These are phyloP conservation scores for Theonella swinhoei DNA, from an alignment of 37 sponge, comb jelly and placozoan species.

Conservation along the genomic window DNA sequence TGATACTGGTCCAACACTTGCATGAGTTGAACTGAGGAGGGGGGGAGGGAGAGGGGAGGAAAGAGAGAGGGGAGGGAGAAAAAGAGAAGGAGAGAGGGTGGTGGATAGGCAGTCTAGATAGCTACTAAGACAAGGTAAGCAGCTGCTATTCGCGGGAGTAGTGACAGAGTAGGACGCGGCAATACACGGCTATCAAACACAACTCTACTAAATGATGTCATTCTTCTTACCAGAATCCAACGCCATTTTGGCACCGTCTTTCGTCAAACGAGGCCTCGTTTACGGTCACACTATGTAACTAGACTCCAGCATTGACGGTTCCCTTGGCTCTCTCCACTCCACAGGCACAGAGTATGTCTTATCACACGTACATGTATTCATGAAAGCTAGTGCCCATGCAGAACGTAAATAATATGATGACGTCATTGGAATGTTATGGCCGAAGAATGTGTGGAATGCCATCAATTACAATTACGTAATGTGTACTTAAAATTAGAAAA, in stretches of 20 bases:
- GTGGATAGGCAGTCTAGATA: neutral
- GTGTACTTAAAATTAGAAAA: neutral
- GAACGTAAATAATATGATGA: neutral
- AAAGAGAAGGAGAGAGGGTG: neutral
- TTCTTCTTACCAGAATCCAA: neutral
- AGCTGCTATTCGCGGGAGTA: neutral
- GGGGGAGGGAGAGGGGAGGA: neutral
- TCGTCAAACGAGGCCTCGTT: no score
- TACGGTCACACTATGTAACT: no score
- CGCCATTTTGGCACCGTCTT: no score
- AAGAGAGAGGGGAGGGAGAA: neutral
- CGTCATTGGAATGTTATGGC: neutral
- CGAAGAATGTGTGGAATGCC: neutral
- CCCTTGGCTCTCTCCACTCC: no score
- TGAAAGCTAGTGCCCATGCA: neutral
- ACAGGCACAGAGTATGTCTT: no score
- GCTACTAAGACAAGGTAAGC: neutral
- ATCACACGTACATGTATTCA: constrained; percentile 1
- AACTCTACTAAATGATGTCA: no score
- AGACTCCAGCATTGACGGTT: no score
- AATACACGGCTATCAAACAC: no score
- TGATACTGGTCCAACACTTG: constrained; percentile 66
- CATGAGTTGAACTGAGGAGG: constrained; percentile 35
- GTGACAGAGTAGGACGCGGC: no score
- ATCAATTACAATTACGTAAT: neutral